Evolutionary conservation across 2,888 invertebrate species (phyloP), one percentile per base, ranked within the genome.

Genomic region (Cheilosia vulpina): DNA sequence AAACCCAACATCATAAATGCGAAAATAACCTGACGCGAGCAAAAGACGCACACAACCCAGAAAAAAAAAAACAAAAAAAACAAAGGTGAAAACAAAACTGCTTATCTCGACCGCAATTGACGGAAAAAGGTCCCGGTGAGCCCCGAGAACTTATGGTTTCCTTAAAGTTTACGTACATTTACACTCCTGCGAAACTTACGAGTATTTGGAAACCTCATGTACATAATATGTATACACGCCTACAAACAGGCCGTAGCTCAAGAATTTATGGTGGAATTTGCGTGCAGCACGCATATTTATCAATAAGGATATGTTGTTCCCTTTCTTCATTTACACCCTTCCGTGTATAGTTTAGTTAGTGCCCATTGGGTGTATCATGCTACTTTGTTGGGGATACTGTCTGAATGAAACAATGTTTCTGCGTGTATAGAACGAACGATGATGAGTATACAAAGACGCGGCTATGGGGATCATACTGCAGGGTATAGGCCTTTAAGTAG

Each of bases 281-380:
- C 83, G 83, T 83, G 83, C 63, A 45, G 57, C 83, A 83, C 83
- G 83, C 77, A 73, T 52, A 76, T 69, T 65, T 81, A 47, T 75
- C 60, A 63, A 63, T 58, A 62, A 81, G 53, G 65, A 45, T 17
- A 76, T 58, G 60, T 43, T 82, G 60, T 31, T 57, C 58, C 58
- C 65, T 13, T 17, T 63, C 57, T 27, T 55, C 24, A 15, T 53
- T 58, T 17, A 11, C 2, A 31, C 31, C 31, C 38, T 17, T 24
- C 27, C 38, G 15, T 38, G 27, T 41, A 15, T 19, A 19, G 53
- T 45, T 34, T 21, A 21, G 21, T 21, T 21, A 45, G 63, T 62
- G 27, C 38, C 65, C 38, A n/a, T 45, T 50, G 57, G 34, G 38
- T 52, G 27, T n/a, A 55, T 34, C 45, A 58, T 69, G 27, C 27